These are phyloP conservation scores for Oligia strigilis DNA, from an alignment of 2,888 invertebrate genomes.

Conservation along the genomic window DNA sequence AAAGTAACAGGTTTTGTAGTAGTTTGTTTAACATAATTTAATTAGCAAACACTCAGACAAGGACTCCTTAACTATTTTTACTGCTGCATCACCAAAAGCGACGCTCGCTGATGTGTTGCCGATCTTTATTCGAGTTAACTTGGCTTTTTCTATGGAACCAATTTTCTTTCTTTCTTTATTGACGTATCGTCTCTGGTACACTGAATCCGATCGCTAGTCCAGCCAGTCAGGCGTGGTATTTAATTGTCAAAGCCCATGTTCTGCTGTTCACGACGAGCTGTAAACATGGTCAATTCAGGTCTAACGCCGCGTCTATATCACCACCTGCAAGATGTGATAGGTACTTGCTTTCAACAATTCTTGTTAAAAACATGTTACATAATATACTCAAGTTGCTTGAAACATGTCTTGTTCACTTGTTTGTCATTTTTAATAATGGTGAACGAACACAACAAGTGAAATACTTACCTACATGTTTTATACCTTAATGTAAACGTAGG, in stretches of 20 bases:
- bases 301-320: neutral
- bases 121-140: neutral
- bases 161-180: neutral
- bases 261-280: neutral
- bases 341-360: neutral
- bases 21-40: slow-evolving; percentile 1
- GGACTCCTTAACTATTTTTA: neutral
- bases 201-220: neutral
- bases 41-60: slow-evolving; percentile 7
- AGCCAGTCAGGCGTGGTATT: neutral
- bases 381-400: neutral
- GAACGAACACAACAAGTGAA: neutral
- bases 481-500: neutral
- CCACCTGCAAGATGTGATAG: neutral
- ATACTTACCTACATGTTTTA: too few species aligned
- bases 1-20: slow-evolving; percentile 9
- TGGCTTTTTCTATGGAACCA: neutral
- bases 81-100: neutral
- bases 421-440: neutral
- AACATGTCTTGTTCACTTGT: neutral
- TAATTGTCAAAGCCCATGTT: too few species aligned
- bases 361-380: neutral
- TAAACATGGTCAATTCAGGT: neutral
- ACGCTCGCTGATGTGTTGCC: neutral
- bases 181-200: too few species aligned